Percentiles rank a stretch among this genome's conserved stretches.
These are phyloP conservation scores for Delphinapterus leucas DNA, from an alignment of 2,113 vertebrate species.

Conservation along the genomic window DNA sequence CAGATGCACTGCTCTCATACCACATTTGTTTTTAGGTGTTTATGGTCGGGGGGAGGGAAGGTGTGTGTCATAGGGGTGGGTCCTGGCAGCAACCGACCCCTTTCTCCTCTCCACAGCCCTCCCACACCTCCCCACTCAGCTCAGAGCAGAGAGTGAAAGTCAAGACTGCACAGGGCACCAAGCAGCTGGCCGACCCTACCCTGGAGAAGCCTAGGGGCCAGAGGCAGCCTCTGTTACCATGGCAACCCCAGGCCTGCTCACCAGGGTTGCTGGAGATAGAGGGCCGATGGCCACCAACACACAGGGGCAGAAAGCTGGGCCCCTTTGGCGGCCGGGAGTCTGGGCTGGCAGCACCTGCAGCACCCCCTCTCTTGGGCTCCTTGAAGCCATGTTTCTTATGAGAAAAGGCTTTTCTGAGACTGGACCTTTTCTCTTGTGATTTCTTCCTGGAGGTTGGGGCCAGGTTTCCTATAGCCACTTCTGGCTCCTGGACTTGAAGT, in stretches of 20 bases:
- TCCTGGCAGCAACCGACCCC: background rate
- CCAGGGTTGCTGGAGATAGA: conserved; percentile 24
- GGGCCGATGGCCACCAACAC: background rate
- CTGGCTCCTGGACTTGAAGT: conserved; percentile 5
- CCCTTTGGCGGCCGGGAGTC: background rate
- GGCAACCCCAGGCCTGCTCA: conserved; percentile 23
- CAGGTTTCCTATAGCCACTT: background rate
- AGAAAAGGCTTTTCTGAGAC: conserved; percentile 76
- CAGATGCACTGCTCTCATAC: background rate
- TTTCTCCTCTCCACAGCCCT: background rate
- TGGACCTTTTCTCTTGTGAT: conserved; percentile 71
- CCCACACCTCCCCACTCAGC: background rate
- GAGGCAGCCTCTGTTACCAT: background rate
- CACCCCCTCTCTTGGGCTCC: conserved; percentile 50
- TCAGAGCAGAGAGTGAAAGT: background rate
- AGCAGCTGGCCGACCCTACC: background rate
- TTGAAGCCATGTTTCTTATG: conserved; percentile 69
- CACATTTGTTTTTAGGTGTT: background rate
- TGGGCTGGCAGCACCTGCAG: accelerated
- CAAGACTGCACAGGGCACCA: background rate
- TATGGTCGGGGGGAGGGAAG: background rate
- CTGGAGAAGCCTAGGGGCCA: background rate
- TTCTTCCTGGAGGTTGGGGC: conserved; percentile 37
- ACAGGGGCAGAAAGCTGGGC: conserved; percentile 73
- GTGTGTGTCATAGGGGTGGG: no score